These are phyloP conservation scores for Dicycla oo DNA, from an alignment of 2,888 invertebrate species.

Conservation along the genomic window DNA sequence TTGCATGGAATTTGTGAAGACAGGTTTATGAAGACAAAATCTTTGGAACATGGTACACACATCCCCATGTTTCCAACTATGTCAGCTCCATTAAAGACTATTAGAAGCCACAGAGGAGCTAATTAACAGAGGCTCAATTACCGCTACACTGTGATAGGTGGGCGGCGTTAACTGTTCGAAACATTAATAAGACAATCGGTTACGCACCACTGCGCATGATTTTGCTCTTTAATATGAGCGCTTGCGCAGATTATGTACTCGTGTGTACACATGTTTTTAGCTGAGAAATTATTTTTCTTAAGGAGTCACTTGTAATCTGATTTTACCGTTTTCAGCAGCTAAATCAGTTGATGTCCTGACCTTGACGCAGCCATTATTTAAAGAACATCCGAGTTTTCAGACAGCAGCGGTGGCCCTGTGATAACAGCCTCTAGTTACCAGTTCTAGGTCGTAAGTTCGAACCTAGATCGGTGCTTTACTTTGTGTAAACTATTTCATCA, in stretches of 20 bases:
- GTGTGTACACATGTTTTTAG: constrained; percentile 17
- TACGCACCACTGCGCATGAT: constrained; percentile 65
- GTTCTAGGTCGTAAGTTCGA: too few species aligned
- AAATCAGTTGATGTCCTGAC: not conserved
- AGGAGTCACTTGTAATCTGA: not conserved
- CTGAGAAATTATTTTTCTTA: too few species aligned
- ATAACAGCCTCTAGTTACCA: too few species aligned
- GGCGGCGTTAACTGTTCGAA: constrained; percentile 77
- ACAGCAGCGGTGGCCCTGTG: too few species aligned
- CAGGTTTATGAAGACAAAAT: constrained; percentile 3
- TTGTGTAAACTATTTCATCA: too few species aligned
- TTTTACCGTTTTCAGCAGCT: not conserved
- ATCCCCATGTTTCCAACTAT: constrained; percentile 32
- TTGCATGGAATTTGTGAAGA: too few species aligned
- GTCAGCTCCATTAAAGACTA: constrained; percentile 50
- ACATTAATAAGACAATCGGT: constrained; percentile 77
- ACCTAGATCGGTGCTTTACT: too few species aligned
- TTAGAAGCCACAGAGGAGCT: constrained; percentile 56
- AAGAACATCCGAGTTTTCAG: not conserved
- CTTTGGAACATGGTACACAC: not conserved
- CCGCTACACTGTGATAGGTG: constrained; percentile 66
- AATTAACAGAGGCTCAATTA: constrained; percentile 70
- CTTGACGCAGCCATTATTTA: not conserved
- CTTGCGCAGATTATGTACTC: constrained; percentile 54
- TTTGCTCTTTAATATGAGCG: constrained; percentile 61